Conservation (phyloP, 2,888 invertebrate species). For the Drosophila leonis region DNA sequence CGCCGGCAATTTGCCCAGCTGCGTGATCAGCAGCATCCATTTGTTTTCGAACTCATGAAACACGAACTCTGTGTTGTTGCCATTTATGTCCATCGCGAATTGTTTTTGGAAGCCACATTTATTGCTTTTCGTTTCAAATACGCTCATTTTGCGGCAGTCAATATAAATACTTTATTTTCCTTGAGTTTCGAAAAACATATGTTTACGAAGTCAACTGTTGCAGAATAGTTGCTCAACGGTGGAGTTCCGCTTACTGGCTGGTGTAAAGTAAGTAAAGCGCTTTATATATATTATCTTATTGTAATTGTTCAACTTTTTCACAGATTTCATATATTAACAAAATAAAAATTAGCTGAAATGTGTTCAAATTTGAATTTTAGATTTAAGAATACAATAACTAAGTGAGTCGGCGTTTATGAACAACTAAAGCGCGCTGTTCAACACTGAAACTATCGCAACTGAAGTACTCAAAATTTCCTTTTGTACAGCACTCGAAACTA, state of each 20-base stretch:
- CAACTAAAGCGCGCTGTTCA: neutral
- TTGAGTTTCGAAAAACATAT: constrained; percentile 17
- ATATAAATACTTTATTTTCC: neutral
- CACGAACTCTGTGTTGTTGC: constrained; percentile 79
- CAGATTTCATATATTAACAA: neutral
- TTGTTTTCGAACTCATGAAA: constrained; percentile 82
- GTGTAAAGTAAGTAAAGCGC: neutral
- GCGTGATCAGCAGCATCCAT: constrained; percentile 83
- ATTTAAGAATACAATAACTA: neutral
- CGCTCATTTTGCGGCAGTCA: constrained; percentile 26
- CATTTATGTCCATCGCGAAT: constrained; percentile 74
- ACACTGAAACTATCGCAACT: constrained; percentile 5
- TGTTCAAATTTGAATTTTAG: neutral
- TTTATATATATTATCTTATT: neutral
- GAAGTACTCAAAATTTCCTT: neutral
- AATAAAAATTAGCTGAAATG: neutral
- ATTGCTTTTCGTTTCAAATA: constrained; percentile 5
- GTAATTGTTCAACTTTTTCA: neutral
- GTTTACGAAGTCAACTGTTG: constrained; percentile 3
- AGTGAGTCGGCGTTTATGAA: constrained; percentile 13
- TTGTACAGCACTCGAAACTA: neutral
- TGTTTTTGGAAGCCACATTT: constrained; percentile 76
- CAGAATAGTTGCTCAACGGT: constrained; percentile 4
- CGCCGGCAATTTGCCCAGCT: constrained; percentile 81
- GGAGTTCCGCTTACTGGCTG: no score